A percentile compares a stretch with the other conserved stretches of the same genome.
Evolutionary conservation across 2,888 invertebrate species (phyloP).

Genomic region (Zhengitettix transpicula): DNA sequence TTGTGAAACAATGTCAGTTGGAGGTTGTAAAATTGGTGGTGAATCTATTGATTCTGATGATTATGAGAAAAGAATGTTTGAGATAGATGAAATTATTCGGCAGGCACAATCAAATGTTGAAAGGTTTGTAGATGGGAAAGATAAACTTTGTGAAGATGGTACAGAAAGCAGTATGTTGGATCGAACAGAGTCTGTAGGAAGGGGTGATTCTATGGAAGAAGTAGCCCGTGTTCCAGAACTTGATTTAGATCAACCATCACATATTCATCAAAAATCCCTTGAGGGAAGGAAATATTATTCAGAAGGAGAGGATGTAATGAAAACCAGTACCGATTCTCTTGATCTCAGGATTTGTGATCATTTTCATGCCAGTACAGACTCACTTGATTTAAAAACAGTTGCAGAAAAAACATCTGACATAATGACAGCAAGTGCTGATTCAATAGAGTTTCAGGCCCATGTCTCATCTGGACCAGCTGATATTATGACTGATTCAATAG

Average conservation of each 20-base stretch:
- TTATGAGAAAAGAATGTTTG: slow-evolving; percentile 46
- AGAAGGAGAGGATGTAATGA: slow-evolving; percentile 29
- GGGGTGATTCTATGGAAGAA: slow-evolving; percentile 34
- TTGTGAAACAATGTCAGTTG: slow-evolving; percentile 38
- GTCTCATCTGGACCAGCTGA: slow-evolving; percentile 18
- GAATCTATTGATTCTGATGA: slow-evolving; percentile 38
- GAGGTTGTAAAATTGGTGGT: slow-evolving; percentile 21
- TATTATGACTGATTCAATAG: slow-evolving; percentile 39
- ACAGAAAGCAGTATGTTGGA: slow-evolving; percentile 32
- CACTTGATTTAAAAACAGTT: slow-evolving; percentile 41
- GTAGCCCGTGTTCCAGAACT: slow-evolving; percentile 35
- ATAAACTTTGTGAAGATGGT: slow-evolving; percentile 8
- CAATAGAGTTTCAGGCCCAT: slow-evolving; percentile 29
- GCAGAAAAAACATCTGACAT: slow-evolving; percentile 22
- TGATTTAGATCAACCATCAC: slow-evolving; percentile 28
- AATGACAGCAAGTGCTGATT: slow-evolving; percentile 23
- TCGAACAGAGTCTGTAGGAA: slow-evolving; percentile 33
- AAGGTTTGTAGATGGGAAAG: slow-evolving; percentile 32
- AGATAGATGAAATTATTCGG: slow-evolving; percentile 49
- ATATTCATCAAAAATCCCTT: slow-evolving; percentile 1
- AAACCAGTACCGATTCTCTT: slow-evolving; percentile 45
- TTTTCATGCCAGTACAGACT: slow-evolving; percentile 47
- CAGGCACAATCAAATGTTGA: slow-evolving; percentile 51
- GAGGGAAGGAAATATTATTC: not conserved
- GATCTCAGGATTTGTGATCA: slow-evolving; percentile 31